A percentile compares a stretch with the other conserved stretches of the same genome.
Conservation (phyloP, 2,888 invertebrate species). For the Tuberolachnus salignus region DNA sequence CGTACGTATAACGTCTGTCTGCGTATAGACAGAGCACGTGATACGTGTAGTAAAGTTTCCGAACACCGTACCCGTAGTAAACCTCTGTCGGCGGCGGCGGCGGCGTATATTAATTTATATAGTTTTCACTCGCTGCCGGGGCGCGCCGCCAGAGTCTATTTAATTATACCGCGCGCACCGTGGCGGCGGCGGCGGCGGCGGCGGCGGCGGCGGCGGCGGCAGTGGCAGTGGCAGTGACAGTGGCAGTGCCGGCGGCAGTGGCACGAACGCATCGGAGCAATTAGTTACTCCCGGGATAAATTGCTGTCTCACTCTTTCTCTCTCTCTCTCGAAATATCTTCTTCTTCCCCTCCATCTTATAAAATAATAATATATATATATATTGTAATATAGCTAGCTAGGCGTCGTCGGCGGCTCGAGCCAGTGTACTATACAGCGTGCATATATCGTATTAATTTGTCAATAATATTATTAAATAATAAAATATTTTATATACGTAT, state of each 20-base stretch:
- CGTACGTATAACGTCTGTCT: too few relatives aligned
- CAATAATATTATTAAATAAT: background rate
- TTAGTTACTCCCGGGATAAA: slow-evolving; percentile 13
- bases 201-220: too few relatives aligned
- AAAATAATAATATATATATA: too few relatives aligned
- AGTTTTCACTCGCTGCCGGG: slow-evolving; percentile 1
- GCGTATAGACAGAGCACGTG: background rate
- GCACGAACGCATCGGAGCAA: background rate
- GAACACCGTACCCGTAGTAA: background rate
- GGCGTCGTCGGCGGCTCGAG: background rate
- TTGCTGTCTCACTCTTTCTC: too few relatives aligned
- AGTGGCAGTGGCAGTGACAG: too few relatives aligned
- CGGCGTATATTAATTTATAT: slow-evolving; percentile 21
- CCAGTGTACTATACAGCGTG: too few relatives aligned
- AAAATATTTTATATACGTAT: too few relatives aligned
- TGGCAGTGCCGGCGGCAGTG: too few relatives aligned
- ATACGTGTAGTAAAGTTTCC: slow-evolving; percentile 3
- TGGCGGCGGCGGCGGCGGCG: too few relatives aligned
- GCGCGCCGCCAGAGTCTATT: slow-evolving; percentile 12
- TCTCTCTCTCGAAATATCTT: slow-evolving; percentile 26
- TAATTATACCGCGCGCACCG: background rate
- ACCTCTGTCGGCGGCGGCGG: background rate
- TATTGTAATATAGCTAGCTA: too few relatives aligned
- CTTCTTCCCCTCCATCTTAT: background rate
- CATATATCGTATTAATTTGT: slow-evolving; percentile 26